These are phyloP conservation scores for Spondyliosoma cantharus DNA, from an alignment of 2,797 vertebrate species.

Conservation along the genomic window DNA sequence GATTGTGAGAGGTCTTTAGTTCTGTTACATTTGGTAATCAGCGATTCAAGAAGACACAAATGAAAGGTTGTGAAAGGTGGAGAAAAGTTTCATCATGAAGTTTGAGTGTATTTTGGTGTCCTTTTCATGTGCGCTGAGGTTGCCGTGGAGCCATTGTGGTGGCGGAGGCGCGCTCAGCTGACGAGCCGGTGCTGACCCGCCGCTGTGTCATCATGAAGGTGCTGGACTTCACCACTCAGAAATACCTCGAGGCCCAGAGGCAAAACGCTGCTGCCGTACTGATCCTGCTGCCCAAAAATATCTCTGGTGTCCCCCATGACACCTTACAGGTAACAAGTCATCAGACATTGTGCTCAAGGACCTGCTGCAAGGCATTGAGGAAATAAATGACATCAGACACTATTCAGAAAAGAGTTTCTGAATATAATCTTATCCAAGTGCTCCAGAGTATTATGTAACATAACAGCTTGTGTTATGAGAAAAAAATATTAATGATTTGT, in stretches of 20 bases:
- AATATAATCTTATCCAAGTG: background rate
- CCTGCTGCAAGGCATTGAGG: constrained; percentile 4
- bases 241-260: constrained; percentile 76
- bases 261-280: constrained; percentile 86
- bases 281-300: constrained; percentile 83
- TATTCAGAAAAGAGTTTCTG: background rate
- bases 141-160: constrained; percentile 85
- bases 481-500: background rate
- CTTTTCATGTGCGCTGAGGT: constrained; percentile 66
- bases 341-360: background rate
- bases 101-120: background rate
- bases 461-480: constrained; percentile 14
- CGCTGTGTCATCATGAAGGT: constrained; percentile 86
- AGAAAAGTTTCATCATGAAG: background rate
- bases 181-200: constrained; percentile 80
- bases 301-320: constrained; percentile 69
- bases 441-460: constrained; percentile 20
- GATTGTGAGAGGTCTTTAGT: background rate
- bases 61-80: no score
- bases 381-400: background rate
- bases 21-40: background rate
- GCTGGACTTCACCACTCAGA: constrained; percentile 81
- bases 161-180: constrained; percentile 83
- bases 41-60: background rate
- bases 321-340: constrained; percentile 74